Conservation (phyloP, 1,140 invertebrate genomes). For the Papilio glaucus region DNA sequence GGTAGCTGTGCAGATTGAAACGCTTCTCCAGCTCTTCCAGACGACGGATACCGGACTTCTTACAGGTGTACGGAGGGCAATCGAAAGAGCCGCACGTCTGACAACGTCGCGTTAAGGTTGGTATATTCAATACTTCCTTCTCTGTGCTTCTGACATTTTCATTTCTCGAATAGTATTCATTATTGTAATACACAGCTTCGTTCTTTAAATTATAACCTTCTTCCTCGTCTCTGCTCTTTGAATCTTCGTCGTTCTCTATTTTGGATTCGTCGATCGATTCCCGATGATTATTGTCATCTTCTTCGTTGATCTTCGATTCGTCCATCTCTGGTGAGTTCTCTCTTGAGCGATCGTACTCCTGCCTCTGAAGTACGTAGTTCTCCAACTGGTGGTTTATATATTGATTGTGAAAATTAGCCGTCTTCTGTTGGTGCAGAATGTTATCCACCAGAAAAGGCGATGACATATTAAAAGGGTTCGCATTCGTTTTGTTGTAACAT, state of each 20-base stretch:
- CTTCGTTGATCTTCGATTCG: constrained; percentile 54
- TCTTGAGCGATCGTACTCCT: constrained; percentile 66
- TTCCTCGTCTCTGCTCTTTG: constrained; percentile 70
- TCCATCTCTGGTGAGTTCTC: constrained; percentile 73
- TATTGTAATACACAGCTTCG: constrained; percentile 58
- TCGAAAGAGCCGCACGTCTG: constrained; percentile 62
- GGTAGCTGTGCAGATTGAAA: constrained; percentile 67
- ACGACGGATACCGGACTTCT: constrained; percentile 69
- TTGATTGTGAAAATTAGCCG: constrained; percentile 76
- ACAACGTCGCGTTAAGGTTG: constrained; percentile 62
- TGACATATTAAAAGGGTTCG: constrained; percentile 71
- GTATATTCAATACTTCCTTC: constrained; percentile 74
- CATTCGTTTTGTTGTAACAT: constrained; percentile 66
- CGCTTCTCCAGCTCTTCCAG: constrained; percentile 73
- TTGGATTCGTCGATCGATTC: constrained; percentile 62
- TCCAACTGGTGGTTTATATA: constrained; percentile 79
- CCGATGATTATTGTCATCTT: constrained; percentile 62
- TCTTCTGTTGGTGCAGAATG: constrained; percentile 79
- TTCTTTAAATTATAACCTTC: constrained; percentile 58
- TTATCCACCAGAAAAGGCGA: constrained; percentile 81
- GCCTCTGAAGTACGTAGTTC: constrained; percentile 73
- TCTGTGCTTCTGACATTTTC: constrained; percentile 55
- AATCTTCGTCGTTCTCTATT: constrained; percentile 73
- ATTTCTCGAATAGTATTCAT: constrained; percentile 61
- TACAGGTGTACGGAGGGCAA: constrained; percentile 70